Evolutionary conservation across 2,888 invertebrate species (phyloP).

Genomic region (Ornithoptera alexandrae): DNA sequence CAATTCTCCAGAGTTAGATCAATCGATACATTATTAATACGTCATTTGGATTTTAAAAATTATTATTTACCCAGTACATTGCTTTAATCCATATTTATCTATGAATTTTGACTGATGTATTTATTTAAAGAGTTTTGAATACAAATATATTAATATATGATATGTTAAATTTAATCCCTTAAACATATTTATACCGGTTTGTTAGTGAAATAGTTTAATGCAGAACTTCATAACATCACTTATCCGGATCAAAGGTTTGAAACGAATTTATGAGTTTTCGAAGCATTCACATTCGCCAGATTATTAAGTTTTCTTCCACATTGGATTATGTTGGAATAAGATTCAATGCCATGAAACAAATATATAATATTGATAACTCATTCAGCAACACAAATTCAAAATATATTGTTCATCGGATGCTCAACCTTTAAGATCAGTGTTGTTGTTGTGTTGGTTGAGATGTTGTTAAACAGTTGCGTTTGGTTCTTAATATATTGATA

Average conservation of each 20-base stretch:
- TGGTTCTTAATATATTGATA: background rate
- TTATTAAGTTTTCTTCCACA: no score
- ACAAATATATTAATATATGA: background rate
- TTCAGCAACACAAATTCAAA: constrained; percentile 2
- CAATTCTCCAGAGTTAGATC: no score
- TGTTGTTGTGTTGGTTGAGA: constrained; percentile 21
- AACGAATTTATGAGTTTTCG: background rate
- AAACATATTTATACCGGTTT: constrained; percentile 20
- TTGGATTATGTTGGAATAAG: background rate
- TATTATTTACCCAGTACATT: background rate
- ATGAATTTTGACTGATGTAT: background rate
- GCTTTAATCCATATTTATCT: background rate
- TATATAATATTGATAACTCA: no score
- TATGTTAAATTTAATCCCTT: constrained; percentile 2
- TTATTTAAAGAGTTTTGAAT: background rate
- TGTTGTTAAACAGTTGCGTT: constrained; percentile 25
- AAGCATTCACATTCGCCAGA: background rate
- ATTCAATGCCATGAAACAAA: background rate
- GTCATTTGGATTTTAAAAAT: background rate
- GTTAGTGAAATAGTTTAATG: constrained; percentile 10
- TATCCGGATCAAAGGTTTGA: background rate
- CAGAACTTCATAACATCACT: background rate
- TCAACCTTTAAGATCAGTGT: constrained; percentile 13
- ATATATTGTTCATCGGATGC: constrained; percentile 5
- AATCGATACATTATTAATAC: no score